phyloP scores from a whole-genome alignment of 2,113 vertebrate genomes.

The Micromys minutus region DNA sequence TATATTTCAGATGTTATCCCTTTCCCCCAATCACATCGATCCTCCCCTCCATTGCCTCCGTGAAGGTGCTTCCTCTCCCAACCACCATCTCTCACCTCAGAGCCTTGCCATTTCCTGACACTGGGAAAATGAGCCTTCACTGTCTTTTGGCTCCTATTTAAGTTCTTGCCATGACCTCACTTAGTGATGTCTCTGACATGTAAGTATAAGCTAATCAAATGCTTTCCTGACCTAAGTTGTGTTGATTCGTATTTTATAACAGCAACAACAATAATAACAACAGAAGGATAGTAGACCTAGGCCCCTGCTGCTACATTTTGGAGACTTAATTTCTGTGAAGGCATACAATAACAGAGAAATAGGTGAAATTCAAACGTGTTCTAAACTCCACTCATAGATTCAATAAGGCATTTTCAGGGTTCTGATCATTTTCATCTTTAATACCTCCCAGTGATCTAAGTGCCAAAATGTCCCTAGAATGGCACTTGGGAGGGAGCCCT shows the following conservation, averaged over 20 bases:
- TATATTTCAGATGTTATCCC: too few relatives aligned
- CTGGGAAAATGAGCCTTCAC: too few relatives aligned
- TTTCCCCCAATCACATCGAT: too few relatives aligned
- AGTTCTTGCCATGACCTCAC: neutral
- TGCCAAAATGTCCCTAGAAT: neutral
- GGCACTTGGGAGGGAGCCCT: too few relatives aligned
- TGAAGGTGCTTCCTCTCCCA: too few relatives aligned
- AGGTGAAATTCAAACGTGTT: neutral
- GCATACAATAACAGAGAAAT: neutral
- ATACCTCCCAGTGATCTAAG: too few relatives aligned
- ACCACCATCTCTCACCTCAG: too few relatives aligned
- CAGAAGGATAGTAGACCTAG: neutral
- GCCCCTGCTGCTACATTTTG: fast-evolving
- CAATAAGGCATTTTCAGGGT: neutral
- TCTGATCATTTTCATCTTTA: neutral
- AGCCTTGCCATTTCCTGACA: too few relatives aligned
- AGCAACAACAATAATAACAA: neutral
- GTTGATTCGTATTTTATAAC: neutral
- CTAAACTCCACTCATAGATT: neutral
- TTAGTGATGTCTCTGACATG: neutral
- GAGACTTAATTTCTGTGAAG: neutral
- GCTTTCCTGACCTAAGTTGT: neutral
- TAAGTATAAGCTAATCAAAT: neutral
- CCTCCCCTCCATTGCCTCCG: too few relatives aligned
- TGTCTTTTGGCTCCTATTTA: neutral